These are phyloP conservation scores for Acanthurus lineatus DNA, from an alignment of 2,797 vertebrate genomes.

Conservation along the genomic window DNA sequence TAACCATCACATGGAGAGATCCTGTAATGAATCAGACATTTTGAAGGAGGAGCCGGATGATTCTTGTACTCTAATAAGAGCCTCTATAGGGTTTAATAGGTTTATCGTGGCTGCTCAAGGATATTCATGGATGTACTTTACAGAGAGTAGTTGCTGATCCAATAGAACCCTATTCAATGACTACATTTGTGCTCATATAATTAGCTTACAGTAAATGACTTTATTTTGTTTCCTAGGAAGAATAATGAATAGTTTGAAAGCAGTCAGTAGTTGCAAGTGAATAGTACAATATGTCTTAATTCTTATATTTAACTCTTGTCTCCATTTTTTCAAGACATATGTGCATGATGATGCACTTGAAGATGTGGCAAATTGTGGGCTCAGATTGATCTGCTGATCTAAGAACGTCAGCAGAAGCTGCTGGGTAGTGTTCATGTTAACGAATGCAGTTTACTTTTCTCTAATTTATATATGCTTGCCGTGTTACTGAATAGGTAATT, in stretches of 20 bases:
- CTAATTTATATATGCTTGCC: too few relatives aligned
- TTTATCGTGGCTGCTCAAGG: slow-evolving; percentile 9
- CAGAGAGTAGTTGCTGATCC: slow-evolving; percentile 13
- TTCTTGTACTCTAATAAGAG: slow-evolving; percentile 25
- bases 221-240: neutral
- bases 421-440: neutral
- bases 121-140: slow-evolving; percentile 6
- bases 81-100: slow-evolving; percentile 18
- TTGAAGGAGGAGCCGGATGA: slow-evolving; percentile 22
- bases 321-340: neutral
- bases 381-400: slow-evolving; percentile 12
- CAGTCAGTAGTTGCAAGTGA: neutral
- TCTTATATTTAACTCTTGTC: neutral
- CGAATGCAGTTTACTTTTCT: neutral
- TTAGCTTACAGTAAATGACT: slow-evolving; percentile 2
- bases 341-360: neutral
- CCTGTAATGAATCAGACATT: slow-evolving; percentile 21
- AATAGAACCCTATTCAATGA: neutral
- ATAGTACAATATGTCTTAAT: slow-evolving; percentile 1
- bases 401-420: neutral
- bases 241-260: slow-evolving; percentile 13
- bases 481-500: too few relatives aligned
- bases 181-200: neutral
- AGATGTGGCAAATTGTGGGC: neutral
- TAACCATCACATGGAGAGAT: slow-evolving; percentile 15